Base-by-base conservation (phyloP, 2,888 invertebrate species). In the Pseudococcus longispinus region DNA sequence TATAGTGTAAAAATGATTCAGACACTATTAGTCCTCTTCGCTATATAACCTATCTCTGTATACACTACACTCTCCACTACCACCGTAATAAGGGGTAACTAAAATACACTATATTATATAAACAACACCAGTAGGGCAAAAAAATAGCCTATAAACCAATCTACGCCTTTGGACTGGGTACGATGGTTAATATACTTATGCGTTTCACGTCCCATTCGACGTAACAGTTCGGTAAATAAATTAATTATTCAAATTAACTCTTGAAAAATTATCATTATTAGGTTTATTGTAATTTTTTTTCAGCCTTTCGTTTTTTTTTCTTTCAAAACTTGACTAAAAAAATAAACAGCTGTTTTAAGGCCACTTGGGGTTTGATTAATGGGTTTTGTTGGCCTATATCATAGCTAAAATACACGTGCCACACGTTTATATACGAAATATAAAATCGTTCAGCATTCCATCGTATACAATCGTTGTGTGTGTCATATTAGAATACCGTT, bases 1-100 rank as follows among this genome's bases (percentile, higher is more conserved):
- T 86, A 51, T 86, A 77, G 86, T 86, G 86, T 86, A 86, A 86
- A 86, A 86, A 86, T 86, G 86, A 86, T 86, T 86, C 86, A 77
- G 86, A 86, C 80, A 51, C 86, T 86, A 46, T 86, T 86, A 46
- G 20, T 37, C 42, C 51, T 74, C 44, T 70, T 70, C 29, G 70
- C n/a, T 18, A 60, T 70, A 70, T 70, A 29, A 70, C 29, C 29
- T 18, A 65, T 70, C 29, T 29, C 15, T 70, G 32, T 29, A 26
- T 70, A 23, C n/a, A n/a, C n/a, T n/a, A n/a, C n/a, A n/a, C 51
- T n/a, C 51, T 15, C n/a, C 51, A 26, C 2, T 70, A 70, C 51
- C 15, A 26, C 32, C 74, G 32, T 74, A 42, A 42, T 80, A 80
- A 70, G 77, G 77, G 77, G 77, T 80, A 80, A 80, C 37, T 42